These are phyloP conservation scores for Salvator merianae DNA, from an alignment of 2,113 vertebrate species.

Conservation along the genomic window DNA sequence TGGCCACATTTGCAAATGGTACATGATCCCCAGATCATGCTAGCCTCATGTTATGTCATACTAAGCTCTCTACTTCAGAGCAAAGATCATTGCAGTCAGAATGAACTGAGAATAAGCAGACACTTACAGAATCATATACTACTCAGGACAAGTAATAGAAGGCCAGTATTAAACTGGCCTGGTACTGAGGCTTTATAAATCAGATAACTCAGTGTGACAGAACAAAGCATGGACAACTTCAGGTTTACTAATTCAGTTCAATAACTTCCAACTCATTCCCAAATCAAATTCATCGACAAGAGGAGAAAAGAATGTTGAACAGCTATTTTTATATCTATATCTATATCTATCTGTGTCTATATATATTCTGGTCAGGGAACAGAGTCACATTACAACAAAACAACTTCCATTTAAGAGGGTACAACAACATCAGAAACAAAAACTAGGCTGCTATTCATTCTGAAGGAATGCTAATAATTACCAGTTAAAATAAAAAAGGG, in stretches of 20 bases:
- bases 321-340: constrained; percentile 20
- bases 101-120: background rate
- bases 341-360: no score
- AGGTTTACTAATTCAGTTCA: constrained; percentile 18
- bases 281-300: constrained; percentile 35
- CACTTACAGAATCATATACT: constrained; percentile 4
- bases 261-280: constrained; percentile 14
- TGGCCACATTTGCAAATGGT: no score
- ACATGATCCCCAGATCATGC: no score
- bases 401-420: background rate
- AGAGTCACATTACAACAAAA: background rate
- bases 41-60: background rate
- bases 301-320: constrained; percentile 28
- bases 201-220: constrained; percentile 20
- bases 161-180: background rate
- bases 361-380: no score
- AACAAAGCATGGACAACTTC: constrained; percentile 38
- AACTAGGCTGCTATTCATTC: background rate
- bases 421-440: background rate
- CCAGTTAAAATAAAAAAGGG: background rate
- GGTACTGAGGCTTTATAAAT: constrained; percentile 33
- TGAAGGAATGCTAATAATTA: background rate
- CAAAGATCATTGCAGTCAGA: background rate
- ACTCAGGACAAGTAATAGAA: background rate
- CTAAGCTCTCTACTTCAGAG: background rate